Evolutionary conservation across 2,113 vertebrate species (phyloP), one percentile per base, ranked within the genome.

Genomic region (Dasypus novemcinctus): DNA sequence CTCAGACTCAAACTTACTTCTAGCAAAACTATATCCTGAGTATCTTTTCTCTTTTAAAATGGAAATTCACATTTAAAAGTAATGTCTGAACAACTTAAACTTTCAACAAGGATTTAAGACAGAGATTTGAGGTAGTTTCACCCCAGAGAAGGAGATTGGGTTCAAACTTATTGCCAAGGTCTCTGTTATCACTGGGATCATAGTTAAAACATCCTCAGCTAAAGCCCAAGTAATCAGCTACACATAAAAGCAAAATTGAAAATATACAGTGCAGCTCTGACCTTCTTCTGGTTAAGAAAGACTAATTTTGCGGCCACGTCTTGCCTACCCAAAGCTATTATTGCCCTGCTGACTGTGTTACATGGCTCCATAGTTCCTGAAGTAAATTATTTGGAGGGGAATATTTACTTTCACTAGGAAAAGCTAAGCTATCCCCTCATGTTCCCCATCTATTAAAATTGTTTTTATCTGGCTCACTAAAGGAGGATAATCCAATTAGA

Each of bases 351-450:
- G 79, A 88, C 66, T 46, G 68, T 87, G 86, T 88, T 92, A 27
- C 64, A 85, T 20, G 68, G 81, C 49, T 96, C 59, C 93, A 27
- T 91, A 95, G 74, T 49, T 75, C 38, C 79, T 63, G 49, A 79
- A 88, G 90, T 92, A 86, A 91, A 88, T 84, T 90, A 95, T 95
- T 90, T 97, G 8, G 3, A 88, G 13, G 41, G 31, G 29, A 87
- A 80, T 86, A 88, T 88, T 95, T 95, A 94, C 95, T 97, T 96
- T 95, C 93, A 85, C 72, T 71, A 88, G 81, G 86, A 86, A 97
- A 97, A 66, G 31, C 74, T 93, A 89, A 91, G 31, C 20, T 74
- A 49, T 25, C 29, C 2, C 33, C 23, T 49, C 17, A 49, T 85
- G 72, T 57, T 25, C 36, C 59, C 17, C 64, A 54, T 57, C 89